Percentiles rank a stretch among this genome's conserved stretches.
phyloP scores from a whole-genome alignment of 2,888 invertebrate species.

The Himalopsyche anomala region DNA sequence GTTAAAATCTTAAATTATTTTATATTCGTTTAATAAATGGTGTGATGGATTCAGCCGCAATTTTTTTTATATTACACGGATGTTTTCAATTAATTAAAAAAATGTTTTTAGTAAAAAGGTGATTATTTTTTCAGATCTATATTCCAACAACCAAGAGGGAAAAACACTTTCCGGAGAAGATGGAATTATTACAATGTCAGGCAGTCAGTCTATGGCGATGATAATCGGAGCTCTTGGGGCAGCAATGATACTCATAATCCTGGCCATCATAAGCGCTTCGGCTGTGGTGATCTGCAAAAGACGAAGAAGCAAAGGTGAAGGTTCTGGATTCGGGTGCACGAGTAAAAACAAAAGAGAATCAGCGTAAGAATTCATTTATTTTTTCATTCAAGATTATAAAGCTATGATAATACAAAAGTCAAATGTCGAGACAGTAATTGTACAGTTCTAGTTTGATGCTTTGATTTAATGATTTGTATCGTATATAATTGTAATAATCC shows the following conservation, averaged over 20 bases:
- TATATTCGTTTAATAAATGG: too few relatives aligned
- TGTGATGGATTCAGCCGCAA: too few relatives aligned
- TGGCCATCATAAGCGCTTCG: conserved; percentile 74
- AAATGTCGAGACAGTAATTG: too few relatives aligned
- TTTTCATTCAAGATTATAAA: too few relatives aligned
- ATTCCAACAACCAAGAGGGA: not conserved
- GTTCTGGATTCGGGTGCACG: conserved; percentile 50
- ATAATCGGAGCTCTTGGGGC: conserved; percentile 73
- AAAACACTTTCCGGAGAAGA: not conserved
- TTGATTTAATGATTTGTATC: too few relatives aligned
- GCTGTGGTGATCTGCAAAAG: conserved; percentile 74
- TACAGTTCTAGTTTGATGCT: too few relatives aligned
- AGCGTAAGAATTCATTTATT: conserved; percentile 46
- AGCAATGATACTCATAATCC: conserved; percentile 73
- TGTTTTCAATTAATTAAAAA: too few relatives aligned
- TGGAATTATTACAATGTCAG: not conserved
- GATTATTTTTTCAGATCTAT: conserved; percentile 6
- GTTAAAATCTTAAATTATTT: too few relatives aligned
- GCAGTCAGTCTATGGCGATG: conserved; percentile 73
- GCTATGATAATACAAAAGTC: too few relatives aligned
- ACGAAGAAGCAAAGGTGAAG: conserved; percentile 70
- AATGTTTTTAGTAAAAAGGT: too few relatives aligned
- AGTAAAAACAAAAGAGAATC: conserved; percentile 61
- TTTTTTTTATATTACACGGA: too few relatives aligned
- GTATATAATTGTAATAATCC: too few relatives aligned